Evolutionary conservation across 2,797 vertebrate species (phyloP).

Genomic region (Siniperca undulata): DNA sequence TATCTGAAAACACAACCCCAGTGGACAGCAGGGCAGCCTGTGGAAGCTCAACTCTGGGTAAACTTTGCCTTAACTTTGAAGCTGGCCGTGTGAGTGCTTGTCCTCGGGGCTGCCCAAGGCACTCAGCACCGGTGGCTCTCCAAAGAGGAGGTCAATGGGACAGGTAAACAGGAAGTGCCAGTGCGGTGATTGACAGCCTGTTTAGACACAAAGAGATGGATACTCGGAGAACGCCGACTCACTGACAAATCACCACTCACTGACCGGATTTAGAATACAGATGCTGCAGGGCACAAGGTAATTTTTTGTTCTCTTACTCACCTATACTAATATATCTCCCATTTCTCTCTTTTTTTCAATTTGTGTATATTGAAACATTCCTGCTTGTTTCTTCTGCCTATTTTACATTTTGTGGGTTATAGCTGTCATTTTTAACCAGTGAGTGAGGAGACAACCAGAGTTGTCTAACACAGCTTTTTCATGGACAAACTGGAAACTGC

Average conservation of each 20-base stretch:
- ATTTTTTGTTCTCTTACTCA: conserved; percentile 22
- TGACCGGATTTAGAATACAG: conserved; percentile 47
- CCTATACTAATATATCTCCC: not conserved
- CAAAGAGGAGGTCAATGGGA: conserved; percentile 82
- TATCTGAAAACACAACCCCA: conserved; percentile 80
- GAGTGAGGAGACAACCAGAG: conserved; percentile 2
- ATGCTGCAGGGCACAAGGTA: conserved; percentile 50
- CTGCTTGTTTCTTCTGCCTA: not conserved
- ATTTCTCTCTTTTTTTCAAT: not conserved
- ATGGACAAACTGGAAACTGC: not conserved
- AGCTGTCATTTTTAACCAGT: not conserved
- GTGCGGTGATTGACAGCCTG: conserved; percentile 77
- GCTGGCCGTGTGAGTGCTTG: conserved; percentile 78
- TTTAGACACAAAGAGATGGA: conserved; percentile 84
- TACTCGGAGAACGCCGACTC: conserved; percentile 68
- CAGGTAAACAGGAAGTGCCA: conserved; percentile 85
- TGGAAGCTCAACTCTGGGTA: conserved; percentile 83
- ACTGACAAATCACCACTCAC: conserved; percentile 71
- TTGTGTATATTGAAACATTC: not conserved
- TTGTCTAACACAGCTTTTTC: not conserved
- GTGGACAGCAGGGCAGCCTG: conserved; percentile 78
- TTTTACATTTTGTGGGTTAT: not conserved
- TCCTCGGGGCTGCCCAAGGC: conserved; percentile 72
- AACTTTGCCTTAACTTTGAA: conserved; percentile 86
- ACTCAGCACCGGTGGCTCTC: conserved; percentile 74